Percentiles rank a stretch among this genome's conserved stretches.
Conservation (phyloP, 1,140 invertebrate species). For the Onthophagus taurus region DNA sequence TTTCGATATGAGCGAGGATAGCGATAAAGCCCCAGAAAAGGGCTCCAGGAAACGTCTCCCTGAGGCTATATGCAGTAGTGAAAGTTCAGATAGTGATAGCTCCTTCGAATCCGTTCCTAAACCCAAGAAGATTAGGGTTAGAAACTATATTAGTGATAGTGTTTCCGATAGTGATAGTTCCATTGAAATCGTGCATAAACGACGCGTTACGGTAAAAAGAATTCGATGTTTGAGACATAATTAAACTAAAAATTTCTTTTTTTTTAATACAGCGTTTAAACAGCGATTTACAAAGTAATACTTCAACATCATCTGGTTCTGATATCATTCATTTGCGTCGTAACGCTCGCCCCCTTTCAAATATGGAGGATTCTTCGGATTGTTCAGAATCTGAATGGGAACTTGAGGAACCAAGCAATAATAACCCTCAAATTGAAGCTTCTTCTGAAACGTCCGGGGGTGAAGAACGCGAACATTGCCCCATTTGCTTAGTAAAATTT, state of each 20-base stretch:
- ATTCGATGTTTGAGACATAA: neutral
- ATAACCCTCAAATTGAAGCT: neutral
- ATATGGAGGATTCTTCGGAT: neutral
- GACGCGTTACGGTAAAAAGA: slow-evolving; percentile 26
- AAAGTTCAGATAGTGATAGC: slow-evolving; percentile 20
- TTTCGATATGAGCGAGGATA: slow-evolving; percentile 25
- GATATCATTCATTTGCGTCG: slow-evolving; percentile 8
- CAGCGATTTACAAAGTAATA: slow-evolving; percentile 19
- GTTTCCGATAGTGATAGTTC: slow-evolving; percentile 25
- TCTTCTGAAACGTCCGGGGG: slow-evolving; percentile 52
- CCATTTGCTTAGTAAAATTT: slow-evolving; percentile 69
- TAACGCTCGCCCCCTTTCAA: slow-evolving; percentile 1
- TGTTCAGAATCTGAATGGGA: slow-evolving; percentile 1
- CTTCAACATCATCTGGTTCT: slow-evolving; percentile 19
- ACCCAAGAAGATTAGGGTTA: slow-evolving; percentile 4
- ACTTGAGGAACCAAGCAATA: neutral
- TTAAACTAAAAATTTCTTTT: neutral
- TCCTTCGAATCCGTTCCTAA: slow-evolving; percentile 29
- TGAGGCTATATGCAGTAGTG: slow-evolving; percentile 16
- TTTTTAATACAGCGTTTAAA: slow-evolving; percentile 22
- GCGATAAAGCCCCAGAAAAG: slow-evolving; percentile 21
- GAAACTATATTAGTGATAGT: slow-evolving; percentile 11
- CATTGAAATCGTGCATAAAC: slow-evolving; percentile 20
- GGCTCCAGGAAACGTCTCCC: slow-evolving; percentile 12
- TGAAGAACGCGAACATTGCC: slow-evolving; percentile 67